Conservation (phyloP, 1,140 invertebrate genomes). For the Leptinotarsa undecemlineata region DNA sequence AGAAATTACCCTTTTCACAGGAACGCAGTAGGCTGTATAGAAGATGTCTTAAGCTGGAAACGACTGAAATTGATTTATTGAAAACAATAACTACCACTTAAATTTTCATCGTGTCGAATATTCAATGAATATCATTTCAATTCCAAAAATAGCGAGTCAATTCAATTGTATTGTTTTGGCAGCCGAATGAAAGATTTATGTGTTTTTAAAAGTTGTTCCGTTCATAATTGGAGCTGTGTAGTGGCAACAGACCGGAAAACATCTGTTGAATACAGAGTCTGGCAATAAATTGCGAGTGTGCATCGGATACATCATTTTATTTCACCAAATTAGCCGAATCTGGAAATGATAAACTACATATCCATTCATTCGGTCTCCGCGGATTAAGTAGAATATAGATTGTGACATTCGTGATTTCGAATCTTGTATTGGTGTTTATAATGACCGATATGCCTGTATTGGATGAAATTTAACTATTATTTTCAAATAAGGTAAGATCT, state of each 20-base stretch:
- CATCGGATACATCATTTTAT: not conserved
- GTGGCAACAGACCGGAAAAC: slow-evolving; percentile 6
- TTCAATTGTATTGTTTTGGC: slow-evolving; percentile 2
- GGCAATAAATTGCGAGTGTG: not conserved
- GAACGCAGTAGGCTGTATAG: no score
- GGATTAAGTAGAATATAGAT: not conserved
- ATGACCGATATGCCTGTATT: no score
- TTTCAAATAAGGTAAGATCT: no score
- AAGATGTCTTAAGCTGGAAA: no score
- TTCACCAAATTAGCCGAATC: not conserved
- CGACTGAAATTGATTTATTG: no score
- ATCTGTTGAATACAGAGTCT: not conserved
- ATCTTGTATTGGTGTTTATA: no score
- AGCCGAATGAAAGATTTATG: slow-evolving; percentile 13
- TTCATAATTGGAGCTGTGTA: slow-evolving; percentile 9
- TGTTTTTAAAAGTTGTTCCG: slow-evolving; percentile 14
- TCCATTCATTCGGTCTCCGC: not conserved
- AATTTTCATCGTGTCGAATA: no score
- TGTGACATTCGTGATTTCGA: no score
- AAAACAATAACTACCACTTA: no score
- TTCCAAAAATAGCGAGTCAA: not conserved
- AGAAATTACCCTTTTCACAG: no score
- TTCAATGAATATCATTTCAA: not conserved
- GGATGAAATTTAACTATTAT: no score
- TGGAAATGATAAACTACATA: not conserved